Base-by-base conservation (phyloP, 2,113 vertebrate genomes). In the Cepphus grylle region DNA sequence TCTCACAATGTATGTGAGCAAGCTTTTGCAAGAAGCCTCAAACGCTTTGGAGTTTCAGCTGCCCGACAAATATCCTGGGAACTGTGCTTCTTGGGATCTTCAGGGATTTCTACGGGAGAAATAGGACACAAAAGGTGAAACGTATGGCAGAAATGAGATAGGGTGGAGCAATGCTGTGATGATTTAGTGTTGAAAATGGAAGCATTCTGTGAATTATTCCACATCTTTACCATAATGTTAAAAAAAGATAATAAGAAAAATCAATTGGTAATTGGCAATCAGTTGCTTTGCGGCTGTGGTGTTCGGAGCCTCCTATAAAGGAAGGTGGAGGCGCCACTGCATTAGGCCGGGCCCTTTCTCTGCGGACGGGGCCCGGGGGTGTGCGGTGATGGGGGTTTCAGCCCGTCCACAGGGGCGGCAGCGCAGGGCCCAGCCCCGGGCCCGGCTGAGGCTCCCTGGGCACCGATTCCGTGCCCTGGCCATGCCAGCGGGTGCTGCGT, bases 351-450 rank as follows among this genome's bases (percentile, higher is more conserved):
- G 13, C 32, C 10, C 0, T 30, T 27, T 14, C 22, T 9, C n/a
- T 3, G 2, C 23, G 4, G 7, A 5, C 13, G 6, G 6, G 4
- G 6, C 3, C 58, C 50, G 23, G 8, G 11, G 0, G 20, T 49
- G 53, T 4, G 0, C 19, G 4, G 42, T 7, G 1, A 4, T 8
- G 7, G 43, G 0, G 42, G 9, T 30, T 61, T 17, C 30, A n/a
- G 50, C 3, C 25, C 26, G 7, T 22, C 3, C 1, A 5, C 9
- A 2, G 21, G 12, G 42, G 58, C 38, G 45, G 25, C 22, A 6
- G 18, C 8, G 71, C 40, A 26, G 38, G 52, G 21, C 23, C 26
- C 27, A 15, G 12, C 6, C 3, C 56, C n/a, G 2, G 15, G 23
- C 6, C 34, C 15, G 50, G 8, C 43, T 12, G 36, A 30, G 58